A percentile compares a stretch with the other conserved stretches of the same genome.
Evolutionary conservation across 1,140 invertebrate genomes (phyloP).

Genomic region (Dryas iulia): DNA sequence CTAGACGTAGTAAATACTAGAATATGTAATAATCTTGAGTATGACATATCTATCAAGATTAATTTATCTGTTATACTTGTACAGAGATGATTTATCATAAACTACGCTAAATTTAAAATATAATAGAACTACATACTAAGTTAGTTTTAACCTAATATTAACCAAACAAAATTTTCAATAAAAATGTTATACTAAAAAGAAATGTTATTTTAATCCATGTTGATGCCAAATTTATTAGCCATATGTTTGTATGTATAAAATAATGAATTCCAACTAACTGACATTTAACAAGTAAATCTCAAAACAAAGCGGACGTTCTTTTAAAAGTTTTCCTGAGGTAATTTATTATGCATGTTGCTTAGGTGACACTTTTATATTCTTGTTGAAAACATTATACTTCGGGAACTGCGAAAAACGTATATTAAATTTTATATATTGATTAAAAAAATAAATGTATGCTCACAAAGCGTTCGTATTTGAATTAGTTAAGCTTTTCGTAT

Average conservation of each 20-base stretch:
- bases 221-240: no score
- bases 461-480: slow-evolving; percentile 60
- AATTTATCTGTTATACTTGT: no score
- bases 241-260: neutral
- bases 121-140: no score
- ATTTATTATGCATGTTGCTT: slow-evolving; percentile 30
- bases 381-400: slow-evolving; percentile 27
- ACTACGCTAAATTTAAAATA: no score
- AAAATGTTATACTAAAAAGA: no score
- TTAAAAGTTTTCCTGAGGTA: slow-evolving; percentile 17
- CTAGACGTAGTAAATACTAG: no score
- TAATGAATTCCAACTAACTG: neutral
- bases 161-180: no score
- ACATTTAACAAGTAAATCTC: slow-evolving; percentile 4
- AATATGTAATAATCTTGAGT: no score
- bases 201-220: no score
- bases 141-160: no score
- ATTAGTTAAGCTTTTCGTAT: slow-evolving; percentile 50
- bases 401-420: slow-evolving; percentile 36
- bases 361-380: slow-evolving; percentile 26
- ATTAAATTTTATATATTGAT: slow-evolving; percentile 52
- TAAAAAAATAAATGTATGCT: slow-evolving; percentile 54
- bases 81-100: no score
- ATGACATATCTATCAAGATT: no score
- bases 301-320: slow-evolving; percentile 16